These are phyloP conservation scores for Vulpes ferrilata DNA, from an alignment of 2,113 vertebrate genomes.

Conservation along the genomic window DNA sequence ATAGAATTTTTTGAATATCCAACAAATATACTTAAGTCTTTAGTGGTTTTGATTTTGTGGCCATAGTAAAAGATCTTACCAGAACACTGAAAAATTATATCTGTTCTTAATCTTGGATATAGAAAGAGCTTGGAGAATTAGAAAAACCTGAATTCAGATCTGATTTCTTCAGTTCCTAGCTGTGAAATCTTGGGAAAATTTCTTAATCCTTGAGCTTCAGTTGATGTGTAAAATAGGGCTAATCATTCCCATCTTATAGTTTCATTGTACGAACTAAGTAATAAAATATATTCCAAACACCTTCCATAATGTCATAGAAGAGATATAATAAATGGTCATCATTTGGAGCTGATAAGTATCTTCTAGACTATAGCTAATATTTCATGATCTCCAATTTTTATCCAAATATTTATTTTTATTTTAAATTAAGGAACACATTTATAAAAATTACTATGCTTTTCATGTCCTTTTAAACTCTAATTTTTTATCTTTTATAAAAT, in stretches of 20 bases:
- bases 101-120: background rate
- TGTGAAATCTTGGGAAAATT: background rate
- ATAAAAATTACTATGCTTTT: background rate
- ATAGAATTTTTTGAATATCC: background rate
- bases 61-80: background rate
- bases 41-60: background rate
- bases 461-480: background rate
- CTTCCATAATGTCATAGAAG: background rate
- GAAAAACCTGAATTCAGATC: background rate
- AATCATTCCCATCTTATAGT: background rate
- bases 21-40: background rate
- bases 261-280: background rate
- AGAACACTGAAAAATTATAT: conserved; percentile 27
- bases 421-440: background rate
- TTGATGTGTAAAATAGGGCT: background rate
- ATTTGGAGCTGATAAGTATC: background rate
- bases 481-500: background rate
- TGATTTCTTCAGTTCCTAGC: background rate
- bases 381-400: background rate
- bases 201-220: background rate
- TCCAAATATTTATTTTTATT: background rate
- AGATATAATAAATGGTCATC: background rate
- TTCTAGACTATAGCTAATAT: background rate
- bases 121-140: background rate
- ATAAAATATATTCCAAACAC: background rate